phyloP scores from a whole-genome alignment of 2,797 vertebrate genomes.

The Dermochelys coriacea region DNA sequence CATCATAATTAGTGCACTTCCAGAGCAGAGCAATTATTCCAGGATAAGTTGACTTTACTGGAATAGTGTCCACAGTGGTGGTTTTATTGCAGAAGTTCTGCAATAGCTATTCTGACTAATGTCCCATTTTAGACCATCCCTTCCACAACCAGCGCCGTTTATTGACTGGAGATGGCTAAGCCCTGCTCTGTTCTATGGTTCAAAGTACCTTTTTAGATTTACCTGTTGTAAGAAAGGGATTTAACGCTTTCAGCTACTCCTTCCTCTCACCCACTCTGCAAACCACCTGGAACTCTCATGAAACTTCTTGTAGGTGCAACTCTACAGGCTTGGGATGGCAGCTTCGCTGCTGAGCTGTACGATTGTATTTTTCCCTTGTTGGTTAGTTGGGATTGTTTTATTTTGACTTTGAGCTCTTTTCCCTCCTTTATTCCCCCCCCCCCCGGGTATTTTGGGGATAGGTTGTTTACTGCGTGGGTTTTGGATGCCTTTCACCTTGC shows the following conservation, averaged over 20 bases:
- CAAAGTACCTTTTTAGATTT: rapidly evolving
- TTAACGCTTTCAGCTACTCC: background rate
- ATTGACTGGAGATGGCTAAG: background rate
- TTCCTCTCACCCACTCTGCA: background rate
- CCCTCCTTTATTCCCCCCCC: background rate
- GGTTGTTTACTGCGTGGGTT: background rate
- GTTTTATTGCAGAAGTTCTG: background rate
- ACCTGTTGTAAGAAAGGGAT: background rate
- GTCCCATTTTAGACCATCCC: rapidly evolving
- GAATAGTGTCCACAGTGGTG: background rate
- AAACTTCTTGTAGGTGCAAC: rapidly evolving
- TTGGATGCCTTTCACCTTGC: background rate
- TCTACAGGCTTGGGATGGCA: background rate
- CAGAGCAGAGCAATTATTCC: background rate
- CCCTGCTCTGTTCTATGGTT: background rate
- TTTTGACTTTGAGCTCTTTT: background rate
- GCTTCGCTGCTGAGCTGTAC: conserved; percentile 8
- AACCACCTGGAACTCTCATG: rapidly evolving
- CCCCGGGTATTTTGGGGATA: background rate
- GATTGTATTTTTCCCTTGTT: background rate
- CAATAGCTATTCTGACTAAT: rapidly evolving
- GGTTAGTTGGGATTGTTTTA: conserved; percentile 8
- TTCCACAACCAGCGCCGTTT: background rate
- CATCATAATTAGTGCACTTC: background rate
- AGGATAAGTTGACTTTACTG: background rate